Base-by-base conservation (phyloP, 2,797 vertebrate genomes). In the Manis pentadactyla region DNA sequence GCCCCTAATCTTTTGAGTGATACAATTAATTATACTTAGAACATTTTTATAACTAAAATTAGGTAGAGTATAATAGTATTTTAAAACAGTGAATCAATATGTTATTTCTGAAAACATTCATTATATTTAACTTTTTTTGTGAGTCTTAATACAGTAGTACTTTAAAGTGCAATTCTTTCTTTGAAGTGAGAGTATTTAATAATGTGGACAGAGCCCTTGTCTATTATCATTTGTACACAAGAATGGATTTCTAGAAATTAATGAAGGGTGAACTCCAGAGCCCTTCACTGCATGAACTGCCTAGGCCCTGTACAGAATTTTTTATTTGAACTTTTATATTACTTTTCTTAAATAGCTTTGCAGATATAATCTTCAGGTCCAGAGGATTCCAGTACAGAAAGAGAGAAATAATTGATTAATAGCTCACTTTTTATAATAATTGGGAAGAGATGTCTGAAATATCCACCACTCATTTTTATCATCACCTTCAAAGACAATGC, bases 401-500 rank as follows among this genome's bases (percentile, higher is more conserved):
- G 7, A 34, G 25, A 93, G 2, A 5, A 84, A 51, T 92, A 64
- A 87, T 15, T 96, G 57, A 74, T 46, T n/a, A 92, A 82, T 59
- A 39, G 0, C 0, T 53, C 1, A 29, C 10, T 59, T 74, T 73
- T 59, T 92, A 86, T 74, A 87, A 75, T 6, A 49, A 42, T 42
- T 19, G 1, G 23, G 49, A 90, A 46, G 13, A 77, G 2, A 42
- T 39, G 39, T 46, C 17, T 71, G 2, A 69, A 81, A 95, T 68
- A 83, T 11, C 8, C 18, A 83, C 23, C 66, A 89, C 87, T 57
- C 15, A 11, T 46, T 46, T n/a, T 95, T 6, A 55, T 90, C 2
- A 94, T 87, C 78, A 94, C 8, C 10, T 91, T 91, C 53, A 94
- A 88, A 49, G n/a, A 42, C 11, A 46, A 37, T 55, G 19, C 49